These are phyloP conservation scores for Hypomecis atomaria DNA, from an alignment of 2,888 invertebrate genomes.

Conservation along the genomic window DNA sequence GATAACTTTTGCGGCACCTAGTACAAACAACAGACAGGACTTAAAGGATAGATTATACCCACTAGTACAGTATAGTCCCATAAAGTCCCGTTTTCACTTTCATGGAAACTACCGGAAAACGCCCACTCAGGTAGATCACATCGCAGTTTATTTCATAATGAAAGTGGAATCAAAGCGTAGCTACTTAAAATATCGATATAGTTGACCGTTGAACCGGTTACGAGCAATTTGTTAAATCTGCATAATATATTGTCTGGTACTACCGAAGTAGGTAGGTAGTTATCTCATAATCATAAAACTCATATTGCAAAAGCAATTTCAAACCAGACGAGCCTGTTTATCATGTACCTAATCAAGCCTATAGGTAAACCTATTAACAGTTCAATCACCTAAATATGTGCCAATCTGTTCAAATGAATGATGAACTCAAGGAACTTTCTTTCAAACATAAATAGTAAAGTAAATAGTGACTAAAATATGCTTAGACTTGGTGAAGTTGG, in stretches of 20 bases:
- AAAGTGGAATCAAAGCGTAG: too few species aligned
- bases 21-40: too few species aligned
- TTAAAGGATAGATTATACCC: too few species aligned
- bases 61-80: too few species aligned
- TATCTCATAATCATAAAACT: conserved; percentile 5
- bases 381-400: conserved; percentile 28
- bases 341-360: not conserved
- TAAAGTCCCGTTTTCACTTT: too few species aligned
- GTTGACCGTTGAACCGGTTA: not conserved
- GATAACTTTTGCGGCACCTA: too few species aligned
- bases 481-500: not conserved
- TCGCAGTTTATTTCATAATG: too few species aligned
- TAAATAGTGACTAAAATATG: not conserved
- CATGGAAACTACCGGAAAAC: too few species aligned
- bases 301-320: conserved; percentile 11
- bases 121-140: too few species aligned
- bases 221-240: conserved; percentile 2
- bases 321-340: conserved; percentile 1
- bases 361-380: conserved; percentile 20
- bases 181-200: too few species aligned
- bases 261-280: not conserved
- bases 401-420: conserved; percentile 10
- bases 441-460: conserved; percentile 28
- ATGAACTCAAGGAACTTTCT: conserved; percentile 25
- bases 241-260: not conserved